Conservation (phyloP, 2,888 invertebrate genomes). For the Deilephila porcellus region DNA sequence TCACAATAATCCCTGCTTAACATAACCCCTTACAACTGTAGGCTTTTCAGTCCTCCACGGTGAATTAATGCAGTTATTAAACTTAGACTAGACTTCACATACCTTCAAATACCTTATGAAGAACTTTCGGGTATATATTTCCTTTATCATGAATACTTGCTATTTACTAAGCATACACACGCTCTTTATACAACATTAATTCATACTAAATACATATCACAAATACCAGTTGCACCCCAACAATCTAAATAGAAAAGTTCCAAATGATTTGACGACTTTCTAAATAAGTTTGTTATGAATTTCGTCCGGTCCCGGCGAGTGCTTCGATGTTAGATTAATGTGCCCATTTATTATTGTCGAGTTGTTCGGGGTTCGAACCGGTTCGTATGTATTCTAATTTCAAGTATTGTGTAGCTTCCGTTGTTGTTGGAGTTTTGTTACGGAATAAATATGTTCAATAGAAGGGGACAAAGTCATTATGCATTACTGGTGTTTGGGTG, state of each 20-base stretch:
- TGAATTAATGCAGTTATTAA: no score
- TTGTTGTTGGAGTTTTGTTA: not conserved
- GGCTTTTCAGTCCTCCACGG: no score
- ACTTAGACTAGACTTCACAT: no score
- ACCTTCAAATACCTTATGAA: no score
- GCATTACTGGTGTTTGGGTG: no score
- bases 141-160: not conserved
- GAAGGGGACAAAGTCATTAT: not conserved
- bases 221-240: not conserved
- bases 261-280: not conserved
- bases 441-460: not conserved
- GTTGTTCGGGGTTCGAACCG: constrained; percentile 38
- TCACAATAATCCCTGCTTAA: no score
- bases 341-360: constrained; percentile 51
- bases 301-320: constrained; percentile 35
- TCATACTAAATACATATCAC: not conserved
- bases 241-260: not conserved
- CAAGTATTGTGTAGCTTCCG: constrained; percentile 20
- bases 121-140: no score
- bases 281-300: constrained; percentile 13
- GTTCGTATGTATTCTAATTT: constrained; percentile 19
- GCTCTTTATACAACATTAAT: not conserved
- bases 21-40: no score
- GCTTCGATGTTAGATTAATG: constrained; percentile 59
- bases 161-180: not conserved